Percentiles rank a stretch among this genome's conserved stretches.
phyloP scores from a whole-genome alignment of 1,140 invertebrate species.

The Steinernema feltiae region DNA sequence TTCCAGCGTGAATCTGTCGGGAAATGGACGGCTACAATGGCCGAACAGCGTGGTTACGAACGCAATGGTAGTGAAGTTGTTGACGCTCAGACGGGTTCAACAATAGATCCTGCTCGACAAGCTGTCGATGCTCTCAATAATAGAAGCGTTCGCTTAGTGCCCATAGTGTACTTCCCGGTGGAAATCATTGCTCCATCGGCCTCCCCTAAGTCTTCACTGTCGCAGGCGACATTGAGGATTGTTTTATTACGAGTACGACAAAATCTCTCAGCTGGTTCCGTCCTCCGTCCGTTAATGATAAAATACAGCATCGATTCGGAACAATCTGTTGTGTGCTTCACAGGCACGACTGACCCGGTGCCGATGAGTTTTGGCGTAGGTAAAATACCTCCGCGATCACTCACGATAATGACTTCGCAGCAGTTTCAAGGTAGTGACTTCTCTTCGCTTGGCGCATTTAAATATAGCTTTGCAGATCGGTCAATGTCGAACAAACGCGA shows the following conservation, averaged over 20 bases:
- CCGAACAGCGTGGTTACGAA: conserved; percentile 42
- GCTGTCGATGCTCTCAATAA: conserved; percentile 54
- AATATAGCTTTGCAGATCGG: conserved; percentile 17
- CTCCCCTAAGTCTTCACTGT: conserved; percentile 27
- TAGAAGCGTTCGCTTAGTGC: conserved; percentile 43
- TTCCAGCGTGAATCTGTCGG: conserved; percentile 47
- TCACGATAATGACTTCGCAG: conserved; percentile 50
- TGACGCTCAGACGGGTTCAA: conserved; percentile 52
- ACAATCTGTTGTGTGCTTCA: conserved; percentile 43
- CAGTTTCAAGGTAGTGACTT: conserved; percentile 49
- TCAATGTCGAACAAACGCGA: conserved; percentile 17
- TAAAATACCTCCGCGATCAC: conserved; percentile 33
- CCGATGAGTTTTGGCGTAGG: conserved; percentile 33
- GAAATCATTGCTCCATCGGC: conserved; percentile 46
- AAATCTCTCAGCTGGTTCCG: conserved; percentile 47
- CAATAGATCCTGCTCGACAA: conserved; percentile 51
- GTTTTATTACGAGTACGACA: conserved; percentile 48
- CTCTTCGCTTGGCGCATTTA: background rate
- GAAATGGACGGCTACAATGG: conserved; percentile 48
- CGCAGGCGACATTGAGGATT: conserved; percentile 36
- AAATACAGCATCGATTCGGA: conserved; percentile 50
- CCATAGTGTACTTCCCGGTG: conserved; percentile 50
- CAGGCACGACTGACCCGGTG: conserved; percentile 42
- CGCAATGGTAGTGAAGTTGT: conserved; percentile 47
- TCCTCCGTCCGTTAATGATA: conserved; percentile 43